Evolutionary conservation across 92 coral and sea anemone genomes (phyloP), one percentile per base, ranked within the genome.

Genomic region (Virgularia gustaviana): DNA sequence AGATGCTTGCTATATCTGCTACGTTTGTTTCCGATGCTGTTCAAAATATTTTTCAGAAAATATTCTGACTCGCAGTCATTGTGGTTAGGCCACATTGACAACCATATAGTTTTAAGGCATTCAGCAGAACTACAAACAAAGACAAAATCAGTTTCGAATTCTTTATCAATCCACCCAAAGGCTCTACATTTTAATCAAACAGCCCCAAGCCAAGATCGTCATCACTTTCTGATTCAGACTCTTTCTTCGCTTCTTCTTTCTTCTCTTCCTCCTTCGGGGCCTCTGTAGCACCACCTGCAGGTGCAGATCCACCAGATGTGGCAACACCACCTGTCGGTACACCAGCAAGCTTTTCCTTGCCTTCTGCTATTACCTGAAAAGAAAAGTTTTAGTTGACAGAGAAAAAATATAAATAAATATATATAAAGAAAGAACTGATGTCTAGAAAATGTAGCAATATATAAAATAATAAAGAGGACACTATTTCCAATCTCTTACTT

Each of bases 161-260:
- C 31, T 58, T 58, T 58, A 58, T 58, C 36, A 9, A 2, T 32
- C 29, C 22, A n/a, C 15, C 32, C 62, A 56, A 56, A 16, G n/a
- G 36, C 65, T 8, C 20, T 8, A 22, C 22, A 12, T 63, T 49
- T 82, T 86, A 91, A 72, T 92, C 98, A 80, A 92, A 92, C 68
- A 92, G 85, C 71, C 98, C 98, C 73, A 92, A 92, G 79, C 98
- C 98, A 96, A 92, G 89, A 65, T 92, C 98, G 34, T 92, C 98
- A 84, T 92, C 98, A 39, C 96, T 89, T 77, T 86, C 92, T 65
- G 81, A 84, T 16, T 82, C 83, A 57, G 84, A 86, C 41, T 83
- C 88, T 33, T 87, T 87, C 67, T 92, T 84, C 22, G 80, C 73
- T 42, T 89, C 96, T 49, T 89, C 96, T 47, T 92, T 82, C 81